These are phyloP conservation scores for Eupeodes latifasciatus DNA, from an alignment of 2,888 invertebrate genomes.

Conservation along the genomic window DNA sequence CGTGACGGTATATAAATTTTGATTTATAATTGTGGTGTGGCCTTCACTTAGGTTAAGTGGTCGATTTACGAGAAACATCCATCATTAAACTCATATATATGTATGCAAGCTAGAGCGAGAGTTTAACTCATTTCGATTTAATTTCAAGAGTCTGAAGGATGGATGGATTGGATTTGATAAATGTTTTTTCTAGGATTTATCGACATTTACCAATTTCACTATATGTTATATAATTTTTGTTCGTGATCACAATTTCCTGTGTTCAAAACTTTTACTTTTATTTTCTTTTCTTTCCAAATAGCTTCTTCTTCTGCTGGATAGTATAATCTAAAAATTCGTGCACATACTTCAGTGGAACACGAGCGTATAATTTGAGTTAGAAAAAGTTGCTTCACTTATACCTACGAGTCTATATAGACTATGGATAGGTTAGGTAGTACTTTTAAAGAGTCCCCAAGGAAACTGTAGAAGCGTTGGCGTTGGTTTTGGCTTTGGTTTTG, in stretches of 20 bases:
- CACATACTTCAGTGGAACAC: constrained; percentile 50
- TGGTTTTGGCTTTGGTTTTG: background rate
- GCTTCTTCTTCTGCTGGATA: constrained; percentile 23
- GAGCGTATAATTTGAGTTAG: constrained; percentile 67
- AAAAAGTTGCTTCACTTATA: constrained; percentile 50
- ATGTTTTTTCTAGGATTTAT: constrained; percentile 29
- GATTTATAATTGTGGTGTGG: constrained; percentile 69
- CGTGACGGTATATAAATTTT: constrained; percentile 73
- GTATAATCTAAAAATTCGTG: constrained; percentile 43
- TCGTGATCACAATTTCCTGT: constrained; percentile 32
- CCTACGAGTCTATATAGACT: background rate
- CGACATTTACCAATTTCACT: constrained; percentile 25
- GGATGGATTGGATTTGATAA: constrained; percentile 45
- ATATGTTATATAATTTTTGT: background rate
- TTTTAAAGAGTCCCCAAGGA: constrained; percentile 53
- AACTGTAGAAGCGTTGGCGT: background rate
- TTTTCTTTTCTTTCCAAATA: background rate
- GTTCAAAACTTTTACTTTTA: background rate
- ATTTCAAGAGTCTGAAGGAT: constrained; percentile 33
- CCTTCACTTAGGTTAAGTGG: constrained; percentile 71
- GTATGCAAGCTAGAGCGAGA: constrained; percentile 16
- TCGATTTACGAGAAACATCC: constrained; percentile 70
- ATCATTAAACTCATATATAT: constrained; percentile 57
- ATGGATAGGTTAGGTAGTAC: background rate
- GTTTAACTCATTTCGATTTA: constrained; percentile 21